phyloP scores from a whole-genome alignment of 2,113 vertebrate species.

The Eidolon helvum region DNA sequence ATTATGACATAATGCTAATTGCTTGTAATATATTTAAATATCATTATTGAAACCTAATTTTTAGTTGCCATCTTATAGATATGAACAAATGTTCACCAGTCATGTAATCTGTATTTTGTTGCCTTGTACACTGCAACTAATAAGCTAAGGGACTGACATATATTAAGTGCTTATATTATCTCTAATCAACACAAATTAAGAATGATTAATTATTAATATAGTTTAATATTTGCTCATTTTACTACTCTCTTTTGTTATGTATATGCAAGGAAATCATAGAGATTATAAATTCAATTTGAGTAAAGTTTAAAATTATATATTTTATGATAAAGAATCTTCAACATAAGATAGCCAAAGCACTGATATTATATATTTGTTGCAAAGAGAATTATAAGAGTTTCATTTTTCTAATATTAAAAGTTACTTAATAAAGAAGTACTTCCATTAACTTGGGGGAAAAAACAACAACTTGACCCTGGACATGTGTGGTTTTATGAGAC shows the following conservation, averaged over 20 bases:
- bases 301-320: conserved; percentile 97
- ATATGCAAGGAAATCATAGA: conserved; percentile 95
- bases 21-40: conserved; percentile 91
- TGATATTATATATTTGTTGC: conserved; percentile 99
- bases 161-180: conserved; percentile 87
- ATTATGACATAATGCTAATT: conserved; percentile 87
- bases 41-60: conserved; percentile 91
- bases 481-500: not conserved
- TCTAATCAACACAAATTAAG: conserved; percentile 91
- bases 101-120: conserved; percentile 91
- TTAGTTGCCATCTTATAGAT: conserved; percentile 88
- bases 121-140: conserved; percentile 90
- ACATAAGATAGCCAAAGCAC: conserved; percentile 98
- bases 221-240: conserved; percentile 98
- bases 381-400: conserved; percentile 99
- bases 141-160: conserved; percentile 90
- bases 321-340: conserved; percentile 99
- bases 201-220: conserved; percentile 89
- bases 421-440: conserved; percentile 98
- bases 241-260: conserved; percentile 97
- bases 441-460: conserved; percentile 85
- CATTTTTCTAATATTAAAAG: conserved; percentile 99
- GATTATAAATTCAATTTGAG: conserved; percentile 95
- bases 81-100: conserved; percentile 87
- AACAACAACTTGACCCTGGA: not conserved